Conservation (phyloP, 2,888 invertebrate species). For the Megalurothrips usitatus region DNA sequence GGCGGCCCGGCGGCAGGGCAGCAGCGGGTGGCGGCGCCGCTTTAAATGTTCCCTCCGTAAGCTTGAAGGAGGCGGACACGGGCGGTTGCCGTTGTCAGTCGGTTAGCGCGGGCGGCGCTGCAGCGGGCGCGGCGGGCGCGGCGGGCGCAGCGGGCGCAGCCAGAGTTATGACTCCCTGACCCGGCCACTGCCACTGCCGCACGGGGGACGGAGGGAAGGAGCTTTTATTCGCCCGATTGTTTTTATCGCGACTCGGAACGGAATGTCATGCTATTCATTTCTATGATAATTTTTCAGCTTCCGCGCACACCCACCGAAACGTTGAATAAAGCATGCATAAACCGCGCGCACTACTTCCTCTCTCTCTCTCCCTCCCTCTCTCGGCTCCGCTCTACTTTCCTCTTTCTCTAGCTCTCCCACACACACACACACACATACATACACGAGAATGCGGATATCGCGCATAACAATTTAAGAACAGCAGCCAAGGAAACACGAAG, state of each 20-base stretch:
- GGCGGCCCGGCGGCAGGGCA: no score
- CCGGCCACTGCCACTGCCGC: background rate
- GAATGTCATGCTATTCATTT: slow-evolving; percentile 26
- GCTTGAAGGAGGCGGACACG: no score
- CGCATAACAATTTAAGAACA: no score
- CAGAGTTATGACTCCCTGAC: background rate
- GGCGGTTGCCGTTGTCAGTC: no score
- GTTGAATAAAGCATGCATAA: slow-evolving; percentile 19
- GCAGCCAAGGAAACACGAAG: background rate
- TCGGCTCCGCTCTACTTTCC: background rate
- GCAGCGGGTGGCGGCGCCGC: no score
- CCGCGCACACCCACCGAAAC: background rate
- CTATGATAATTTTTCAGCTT: slow-evolving; percentile 22
- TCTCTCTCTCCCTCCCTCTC: background rate
- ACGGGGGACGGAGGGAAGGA: no score
- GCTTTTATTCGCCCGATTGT: background rate
- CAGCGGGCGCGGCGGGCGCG: background rate
- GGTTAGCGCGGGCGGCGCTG: no score
- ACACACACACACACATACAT: background rate
- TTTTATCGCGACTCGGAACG: slow-evolving; percentile 4
- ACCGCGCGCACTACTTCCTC: background rate
- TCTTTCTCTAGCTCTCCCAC: background rate
- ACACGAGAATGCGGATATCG: no score
- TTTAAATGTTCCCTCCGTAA: no score
- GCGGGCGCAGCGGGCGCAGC: background rate